phyloP scores from a whole-genome alignment of 2,797 vertebrate species.

The Jordanella pulchra region DNA sequence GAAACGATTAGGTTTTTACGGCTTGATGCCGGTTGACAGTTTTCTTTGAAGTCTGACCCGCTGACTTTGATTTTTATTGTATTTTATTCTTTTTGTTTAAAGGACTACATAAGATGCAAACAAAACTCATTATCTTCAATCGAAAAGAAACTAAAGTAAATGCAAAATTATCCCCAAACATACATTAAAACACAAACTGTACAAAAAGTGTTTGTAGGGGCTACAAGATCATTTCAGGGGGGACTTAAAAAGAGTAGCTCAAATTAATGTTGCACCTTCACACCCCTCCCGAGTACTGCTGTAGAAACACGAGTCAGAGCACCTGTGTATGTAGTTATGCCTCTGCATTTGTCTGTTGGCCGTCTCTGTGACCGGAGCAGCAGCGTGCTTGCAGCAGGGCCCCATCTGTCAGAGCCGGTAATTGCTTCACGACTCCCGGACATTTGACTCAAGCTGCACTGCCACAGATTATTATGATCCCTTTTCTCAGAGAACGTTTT shows the following conservation, averaged over 20 bases:
- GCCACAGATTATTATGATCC: slow-evolving; percentile 82
- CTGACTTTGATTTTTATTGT: neutral
- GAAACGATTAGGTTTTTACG: neutral
- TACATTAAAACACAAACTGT: neutral
- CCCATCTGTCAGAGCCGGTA: slow-evolving; percentile 80
- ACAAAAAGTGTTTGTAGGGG: neutral
- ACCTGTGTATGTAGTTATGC: slow-evolving; percentile 54
- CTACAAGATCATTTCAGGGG: neutral
- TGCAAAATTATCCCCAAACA: neutral
- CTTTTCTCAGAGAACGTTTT: slow-evolving; percentile 74
- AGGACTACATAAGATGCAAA: neutral
- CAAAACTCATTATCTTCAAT: neutral
- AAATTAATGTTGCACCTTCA: slow-evolving; percentile 73
- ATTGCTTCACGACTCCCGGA: slow-evolving; percentile 81
- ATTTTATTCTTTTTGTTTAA: too few relatives aligned
- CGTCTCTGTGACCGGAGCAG: slow-evolving; percentile 71
- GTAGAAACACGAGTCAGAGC: slow-evolving; percentile 57
- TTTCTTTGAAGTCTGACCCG: neutral
- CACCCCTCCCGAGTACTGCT: slow-evolving; percentile 65
- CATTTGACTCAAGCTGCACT: slow-evolving; percentile 80
- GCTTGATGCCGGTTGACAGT: too few relatives aligned
- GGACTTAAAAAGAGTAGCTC: slow-evolving; percentile 67
- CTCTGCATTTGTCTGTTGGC: slow-evolving; percentile 69
- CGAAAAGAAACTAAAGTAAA: neutral
- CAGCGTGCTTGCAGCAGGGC: slow-evolving; percentile 66